Conservation (phyloP, 2,888 invertebrate species). For the Dasypogon diadema region DNA sequence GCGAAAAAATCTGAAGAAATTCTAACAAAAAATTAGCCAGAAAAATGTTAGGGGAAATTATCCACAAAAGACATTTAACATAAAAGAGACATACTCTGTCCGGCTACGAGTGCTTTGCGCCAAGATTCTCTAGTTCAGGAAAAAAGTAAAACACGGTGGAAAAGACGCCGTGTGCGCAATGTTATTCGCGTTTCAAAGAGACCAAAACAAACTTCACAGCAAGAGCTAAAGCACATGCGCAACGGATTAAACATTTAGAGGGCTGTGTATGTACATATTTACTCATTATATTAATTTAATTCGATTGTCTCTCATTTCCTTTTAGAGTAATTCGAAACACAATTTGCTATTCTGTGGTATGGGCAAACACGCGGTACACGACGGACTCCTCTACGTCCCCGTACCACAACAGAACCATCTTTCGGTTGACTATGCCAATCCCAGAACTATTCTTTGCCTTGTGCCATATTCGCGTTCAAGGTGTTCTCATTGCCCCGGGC, state of each 20-base stretch:
- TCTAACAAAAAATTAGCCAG: slow-evolving; percentile 10
- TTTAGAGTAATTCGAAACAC: slow-evolving; percentile 54
- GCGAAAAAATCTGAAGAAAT: slow-evolving; percentile 19
- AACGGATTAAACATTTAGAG: slow-evolving; percentile 32
- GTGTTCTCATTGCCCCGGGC: slow-evolving; percentile 33
- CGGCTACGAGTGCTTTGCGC: slow-evolving; percentile 4
- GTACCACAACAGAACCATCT: slow-evolving; percentile 6
- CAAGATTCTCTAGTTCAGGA: background rate
- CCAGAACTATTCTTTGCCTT: slow-evolving; percentile 22
- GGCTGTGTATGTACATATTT: slow-evolving; percentile 43
- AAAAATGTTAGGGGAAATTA: slow-evolving; percentile 50
- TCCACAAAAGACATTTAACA: slow-evolving; percentile 38
- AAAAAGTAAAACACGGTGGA: slow-evolving; percentile 11
- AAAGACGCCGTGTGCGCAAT: slow-evolving; percentile 14
- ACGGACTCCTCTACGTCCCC: slow-evolving; percentile 14
- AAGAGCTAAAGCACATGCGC: slow-evolving; percentile 29
- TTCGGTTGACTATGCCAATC: slow-evolving; percentile 12
- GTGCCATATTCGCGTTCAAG: slow-evolving; percentile 41
- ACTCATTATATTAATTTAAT: slow-evolving; percentile 56
- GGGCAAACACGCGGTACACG: slow-evolving; percentile 43
- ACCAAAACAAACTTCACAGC: slow-evolving; percentile 11
- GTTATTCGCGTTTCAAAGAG: background rate
- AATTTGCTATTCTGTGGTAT: slow-evolving; percentile 49
- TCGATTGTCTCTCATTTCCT: slow-evolving; percentile 55
- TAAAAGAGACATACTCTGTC: slow-evolving; percentile 40